Evolutionary conservation across 2,888 invertebrate genomes (phyloP).

Genomic region (Muscina levida): DNA sequence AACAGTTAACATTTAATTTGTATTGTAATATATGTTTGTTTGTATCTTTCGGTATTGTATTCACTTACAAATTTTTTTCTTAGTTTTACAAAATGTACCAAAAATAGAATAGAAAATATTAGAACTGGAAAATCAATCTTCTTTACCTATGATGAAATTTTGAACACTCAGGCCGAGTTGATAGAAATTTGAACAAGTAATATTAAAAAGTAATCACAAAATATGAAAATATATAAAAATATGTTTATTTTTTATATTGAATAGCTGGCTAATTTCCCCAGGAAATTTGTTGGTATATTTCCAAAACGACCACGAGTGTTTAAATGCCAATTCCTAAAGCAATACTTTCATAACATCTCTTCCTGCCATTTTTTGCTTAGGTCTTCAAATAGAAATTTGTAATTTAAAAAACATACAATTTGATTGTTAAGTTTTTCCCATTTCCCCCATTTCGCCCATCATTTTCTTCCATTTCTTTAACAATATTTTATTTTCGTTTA

Average conservation of each 20-base stretch:
- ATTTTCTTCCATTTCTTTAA: not conserved
- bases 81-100: conserved; percentile 21
- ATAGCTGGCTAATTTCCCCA: too few species aligned
- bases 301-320: too few species aligned
- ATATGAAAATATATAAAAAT: too few species aligned
- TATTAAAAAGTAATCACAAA: conserved; percentile 1
- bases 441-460: not conserved
- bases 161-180: too few species aligned
- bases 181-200: too few species aligned
- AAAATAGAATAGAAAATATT: not conserved
- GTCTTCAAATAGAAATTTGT: conserved; percentile 30
- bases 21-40: conserved; percentile 2
- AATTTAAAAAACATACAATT: conserved; percentile 59
- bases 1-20: conserved; percentile 63
- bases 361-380: conserved; percentile 25
- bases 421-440: conserved; percentile 59
- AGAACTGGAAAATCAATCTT: conserved; percentile 30
- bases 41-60: conserved; percentile 48
- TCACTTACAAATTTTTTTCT: not conserved
- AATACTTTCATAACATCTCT: conserved; percentile 45
- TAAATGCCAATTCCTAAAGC: too few species aligned
- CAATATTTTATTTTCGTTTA: not conserved
- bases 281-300: too few species aligned
- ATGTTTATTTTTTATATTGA: too few species aligned
- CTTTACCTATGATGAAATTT: too few species aligned